These are phyloP conservation scores for Steinernema hermaphroditum DNA, from an alignment of 2,888 invertebrate species.

Conservation along the genomic window DNA sequence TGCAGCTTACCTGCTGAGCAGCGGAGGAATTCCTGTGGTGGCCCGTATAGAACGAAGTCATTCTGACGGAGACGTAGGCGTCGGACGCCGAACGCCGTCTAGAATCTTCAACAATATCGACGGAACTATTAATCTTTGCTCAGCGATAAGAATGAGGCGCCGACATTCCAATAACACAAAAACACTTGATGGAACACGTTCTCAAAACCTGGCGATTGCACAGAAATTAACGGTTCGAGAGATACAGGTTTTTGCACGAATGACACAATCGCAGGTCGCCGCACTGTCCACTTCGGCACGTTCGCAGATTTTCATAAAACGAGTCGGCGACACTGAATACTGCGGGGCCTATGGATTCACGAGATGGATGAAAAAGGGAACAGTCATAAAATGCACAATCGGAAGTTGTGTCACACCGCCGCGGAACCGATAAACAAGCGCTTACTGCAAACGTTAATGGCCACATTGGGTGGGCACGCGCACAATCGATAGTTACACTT, in stretches of 20 bases:
- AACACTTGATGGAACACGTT: slow-evolving; percentile 23
- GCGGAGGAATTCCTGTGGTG: slow-evolving; percentile 60
- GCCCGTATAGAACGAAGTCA: slow-evolving; percentile 51
- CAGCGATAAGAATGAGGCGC: neutral
- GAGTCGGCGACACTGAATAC: too few species aligned
- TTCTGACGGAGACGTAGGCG: neutral
- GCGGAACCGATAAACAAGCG: neutral
- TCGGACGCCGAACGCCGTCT: slow-evolving; percentile 11
- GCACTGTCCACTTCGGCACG: too few species aligned
- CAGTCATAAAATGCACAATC: neutral
- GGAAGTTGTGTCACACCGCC: neutral
- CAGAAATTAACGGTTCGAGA: neutral
- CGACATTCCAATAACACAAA: slow-evolving; percentile 7
- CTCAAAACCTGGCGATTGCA: neutral
- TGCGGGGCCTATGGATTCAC: too few species aligned
- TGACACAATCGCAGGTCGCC: neutral
- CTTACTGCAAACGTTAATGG: neutral
- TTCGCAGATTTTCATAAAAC: too few species aligned
- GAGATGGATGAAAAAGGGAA: too few species aligned
- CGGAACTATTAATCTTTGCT: slow-evolving; percentile 15
- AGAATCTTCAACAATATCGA: slow-evolving; percentile 13
- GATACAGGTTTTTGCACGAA: neutral
- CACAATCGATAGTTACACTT: neutral
- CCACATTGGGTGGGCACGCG: neutral
- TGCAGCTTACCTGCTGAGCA: slow-evolving; percentile 56